These are phyloP conservation scores for Eulacestoma nigropectus DNA, from an alignment of 2,113 vertebrate species.

Conservation along the genomic window DNA sequence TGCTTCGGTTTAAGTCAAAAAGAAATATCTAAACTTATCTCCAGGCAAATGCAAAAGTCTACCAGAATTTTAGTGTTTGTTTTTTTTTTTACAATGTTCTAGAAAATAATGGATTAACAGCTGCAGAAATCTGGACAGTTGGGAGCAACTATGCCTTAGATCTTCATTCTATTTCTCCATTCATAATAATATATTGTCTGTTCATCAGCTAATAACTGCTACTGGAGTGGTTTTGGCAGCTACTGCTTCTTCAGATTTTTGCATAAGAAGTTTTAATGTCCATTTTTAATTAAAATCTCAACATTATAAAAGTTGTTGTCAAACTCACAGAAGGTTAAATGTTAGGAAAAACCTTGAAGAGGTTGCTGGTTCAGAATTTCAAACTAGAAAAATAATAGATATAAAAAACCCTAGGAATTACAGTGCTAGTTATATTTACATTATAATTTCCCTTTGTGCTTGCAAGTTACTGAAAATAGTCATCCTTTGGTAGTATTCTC, in stretches of 20 bases:
- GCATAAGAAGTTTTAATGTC: not conserved
- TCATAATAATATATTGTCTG: not conserved
- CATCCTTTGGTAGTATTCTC: conserved; percentile 45
- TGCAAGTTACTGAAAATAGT: not conserved
- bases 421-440: conserved; percentile 22
- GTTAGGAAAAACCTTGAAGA: not conserved
- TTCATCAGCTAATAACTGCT: not conserved
- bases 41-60: not conserved
- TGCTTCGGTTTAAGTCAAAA: conserved; percentile 8
- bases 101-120: not conserved
- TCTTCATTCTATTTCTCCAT: not conserved
- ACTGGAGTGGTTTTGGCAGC: not conserved
- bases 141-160: not conserved
- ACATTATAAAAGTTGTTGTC: not conserved
- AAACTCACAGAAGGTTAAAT: not conserved
- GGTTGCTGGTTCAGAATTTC: not conserved
- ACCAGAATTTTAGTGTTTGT: not conserved
- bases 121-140: not conserved
- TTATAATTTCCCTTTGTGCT: conserved; percentile 39
- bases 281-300: not conserved
- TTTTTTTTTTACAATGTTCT: not conserved
- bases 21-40: not conserved
- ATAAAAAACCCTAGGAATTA: not conserved
- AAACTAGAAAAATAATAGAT: conserved; percentile 21
- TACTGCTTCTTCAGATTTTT: not conserved